Conservation (phyloP, 2,113 vertebrate genomes). For the Ictalurus punctatus region DNA sequence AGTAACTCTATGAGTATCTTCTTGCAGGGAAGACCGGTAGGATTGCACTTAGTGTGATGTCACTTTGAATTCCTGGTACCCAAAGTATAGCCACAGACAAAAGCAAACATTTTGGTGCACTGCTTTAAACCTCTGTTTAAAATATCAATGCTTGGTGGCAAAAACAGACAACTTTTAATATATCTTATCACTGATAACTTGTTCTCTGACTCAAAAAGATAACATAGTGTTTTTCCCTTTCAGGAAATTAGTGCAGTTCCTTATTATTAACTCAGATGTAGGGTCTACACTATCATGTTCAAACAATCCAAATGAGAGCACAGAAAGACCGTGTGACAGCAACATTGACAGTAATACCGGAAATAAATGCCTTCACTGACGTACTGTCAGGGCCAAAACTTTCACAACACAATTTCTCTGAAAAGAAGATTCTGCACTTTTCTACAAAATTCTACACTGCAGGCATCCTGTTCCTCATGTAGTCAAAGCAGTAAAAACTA, state of each 20-base stretch:
- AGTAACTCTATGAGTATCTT: constrained; percentile 61
- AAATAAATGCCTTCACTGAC: neutral
- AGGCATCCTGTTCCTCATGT: neutral
- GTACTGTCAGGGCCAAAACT: neutral
- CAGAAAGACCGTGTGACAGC: neutral
- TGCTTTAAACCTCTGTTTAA: neutral
- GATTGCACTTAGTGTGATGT: constrained; percentile 56
- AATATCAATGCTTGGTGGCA: neutral
- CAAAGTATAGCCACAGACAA: neutral
- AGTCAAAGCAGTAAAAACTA: neutral
- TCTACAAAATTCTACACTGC: too few species aligned
- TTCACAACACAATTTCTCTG: neutral
- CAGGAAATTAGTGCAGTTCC: neutral
- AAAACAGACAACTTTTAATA: neutral
- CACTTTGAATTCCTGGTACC: constrained; percentile 55
- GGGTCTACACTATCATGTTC: neutral
- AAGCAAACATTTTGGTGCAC: neutral
- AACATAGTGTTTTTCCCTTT: neutral
- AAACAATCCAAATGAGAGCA: neutral
- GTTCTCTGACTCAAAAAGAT: neutral
- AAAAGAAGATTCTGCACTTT: neutral
- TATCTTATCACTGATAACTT: neutral
- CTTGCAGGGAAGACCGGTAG: constrained; percentile 64
- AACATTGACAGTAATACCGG: neutral
- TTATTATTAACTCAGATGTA: neutral